Conservation (phyloP, 1,140 invertebrate genomes). For the Chlorops oryzae region DNA sequence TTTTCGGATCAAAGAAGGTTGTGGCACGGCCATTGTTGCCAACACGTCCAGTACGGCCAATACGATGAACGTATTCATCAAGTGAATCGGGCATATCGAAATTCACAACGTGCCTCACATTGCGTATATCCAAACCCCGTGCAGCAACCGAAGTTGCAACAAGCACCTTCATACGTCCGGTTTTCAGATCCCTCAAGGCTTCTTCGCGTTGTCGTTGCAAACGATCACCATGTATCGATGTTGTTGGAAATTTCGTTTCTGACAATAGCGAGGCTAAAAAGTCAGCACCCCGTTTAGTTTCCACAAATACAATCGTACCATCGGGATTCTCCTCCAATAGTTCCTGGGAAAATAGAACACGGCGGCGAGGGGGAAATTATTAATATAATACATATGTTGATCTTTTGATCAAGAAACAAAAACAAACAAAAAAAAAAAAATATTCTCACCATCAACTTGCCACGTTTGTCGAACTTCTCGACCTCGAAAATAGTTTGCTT, state of each 20-base stretch:
- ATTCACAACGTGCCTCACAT: slow-evolving; percentile 84
- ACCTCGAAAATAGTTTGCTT: slow-evolving; percentile 77
- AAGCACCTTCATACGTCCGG: slow-evolving; percentile 66
- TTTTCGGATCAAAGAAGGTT: slow-evolving; percentile 71
- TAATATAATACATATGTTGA: background rate
- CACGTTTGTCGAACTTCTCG: slow-evolving; percentile 64
- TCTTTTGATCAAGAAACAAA: background rate
- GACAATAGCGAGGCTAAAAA: slow-evolving; percentile 74
- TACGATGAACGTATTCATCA: slow-evolving; percentile 92
- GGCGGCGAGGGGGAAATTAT: background rate
- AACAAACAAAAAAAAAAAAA: slow-evolving; percentile 15
- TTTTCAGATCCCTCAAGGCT: slow-evolving; percentile 77
- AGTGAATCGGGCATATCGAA: slow-evolving; percentile 79
- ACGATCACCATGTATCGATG: slow-evolving; percentile 90
- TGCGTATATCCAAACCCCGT: slow-evolving; percentile 61
- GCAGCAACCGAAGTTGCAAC: slow-evolving; percentile 93
- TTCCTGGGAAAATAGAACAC: slow-evolving; percentile 21
- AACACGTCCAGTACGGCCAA: slow-evolving; percentile 89
- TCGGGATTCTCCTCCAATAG: slow-evolving; percentile 34
- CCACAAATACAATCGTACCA: slow-evolving; percentile 82
- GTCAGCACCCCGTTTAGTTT: slow-evolving; percentile 82
- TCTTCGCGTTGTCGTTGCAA: slow-evolving; percentile 82
- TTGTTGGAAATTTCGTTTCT: slow-evolving; percentile 63
- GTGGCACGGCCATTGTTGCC: slow-evolving; percentile 86
- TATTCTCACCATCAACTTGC: slow-evolving; percentile 55